Evolutionary conservation across 2,797 vertebrate genomes (phyloP).

Genomic region (Argyrosomus regius): DNA sequence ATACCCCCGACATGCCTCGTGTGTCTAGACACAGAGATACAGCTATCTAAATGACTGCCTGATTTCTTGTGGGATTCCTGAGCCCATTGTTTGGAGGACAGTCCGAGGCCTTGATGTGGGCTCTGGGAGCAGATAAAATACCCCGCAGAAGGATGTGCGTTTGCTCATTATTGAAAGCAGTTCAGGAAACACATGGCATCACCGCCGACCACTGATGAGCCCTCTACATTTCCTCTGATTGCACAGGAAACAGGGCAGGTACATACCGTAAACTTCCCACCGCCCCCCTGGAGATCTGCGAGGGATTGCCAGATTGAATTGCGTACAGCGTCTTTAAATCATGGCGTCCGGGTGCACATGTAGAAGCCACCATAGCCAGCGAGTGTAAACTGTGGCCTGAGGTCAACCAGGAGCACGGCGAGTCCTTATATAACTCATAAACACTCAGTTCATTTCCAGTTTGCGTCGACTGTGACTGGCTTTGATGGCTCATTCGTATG

Average conservation of each 20-base stretch:
- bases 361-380: slow-evolving; percentile 18
- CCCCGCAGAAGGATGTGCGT: slow-evolving; percentile 69
- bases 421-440: slow-evolving; percentile 28
- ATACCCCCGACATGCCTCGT: slow-evolving; percentile 57
- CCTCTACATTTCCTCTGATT: slow-evolving; percentile 61
- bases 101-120: slow-evolving; percentile 76
- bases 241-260: slow-evolving; percentile 64
- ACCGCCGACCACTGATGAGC: slow-evolving; percentile 59
- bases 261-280: slow-evolving; percentile 31
- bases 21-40: slow-evolving; percentile 82
- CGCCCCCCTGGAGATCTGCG: neutral
- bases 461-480: neutral
- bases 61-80: slow-evolving; percentile 73
- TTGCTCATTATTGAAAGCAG: slow-evolving; percentile 67
- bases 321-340: slow-evolving; percentile 13
- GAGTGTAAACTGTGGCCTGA: slow-evolving; percentile 53
- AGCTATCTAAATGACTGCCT: slow-evolving; percentile 83
- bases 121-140: slow-evolving; percentile 79
- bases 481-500: slow-evolving; percentile 1
- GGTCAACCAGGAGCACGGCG: slow-evolving; percentile 29
- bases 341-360: neutral
- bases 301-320: neutral
- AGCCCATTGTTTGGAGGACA: slow-evolving; percentile 77
- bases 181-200: slow-evolving; percentile 76
- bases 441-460: slow-evolving; percentile 44